These are phyloP conservation scores for Myotis planiceps DNA, from an alignment of 2,797 vertebrate species.

Conservation along the genomic window DNA sequence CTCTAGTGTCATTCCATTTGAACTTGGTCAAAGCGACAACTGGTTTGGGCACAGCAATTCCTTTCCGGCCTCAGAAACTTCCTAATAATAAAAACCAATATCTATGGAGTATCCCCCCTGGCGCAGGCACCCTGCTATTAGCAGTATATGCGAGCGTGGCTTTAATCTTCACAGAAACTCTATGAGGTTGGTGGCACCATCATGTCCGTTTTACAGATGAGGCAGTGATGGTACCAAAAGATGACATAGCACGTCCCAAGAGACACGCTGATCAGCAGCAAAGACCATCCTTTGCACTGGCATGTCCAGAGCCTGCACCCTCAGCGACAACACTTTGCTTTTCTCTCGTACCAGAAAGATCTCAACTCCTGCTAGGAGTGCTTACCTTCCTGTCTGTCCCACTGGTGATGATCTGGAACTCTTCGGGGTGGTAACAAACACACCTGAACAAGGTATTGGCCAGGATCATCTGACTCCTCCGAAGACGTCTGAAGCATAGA, in stretches of 20 bases:
- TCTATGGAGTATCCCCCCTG: background rate
- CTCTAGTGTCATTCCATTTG: background rate
- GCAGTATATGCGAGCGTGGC: background rate
- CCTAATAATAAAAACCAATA: background rate
- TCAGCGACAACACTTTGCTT: no score
- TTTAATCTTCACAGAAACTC: no score
- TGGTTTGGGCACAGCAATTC: background rate
- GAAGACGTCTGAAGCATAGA: conserved; percentile 86
- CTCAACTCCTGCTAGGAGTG: background rate
- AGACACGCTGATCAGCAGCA: background rate
- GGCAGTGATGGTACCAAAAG: background rate
- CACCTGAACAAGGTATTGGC: conserved; percentile 91
- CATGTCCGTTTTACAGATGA: background rate
- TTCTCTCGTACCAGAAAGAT: background rate
- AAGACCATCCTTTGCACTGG: no score
- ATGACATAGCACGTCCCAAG: background rate
- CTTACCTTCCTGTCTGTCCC: conserved; percentile 93
- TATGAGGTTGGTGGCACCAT: background rate
- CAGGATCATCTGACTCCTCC: conserved; percentile 91
- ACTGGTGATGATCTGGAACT: conserved; percentile 93
- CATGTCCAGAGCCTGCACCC: background rate
- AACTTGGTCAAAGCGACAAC: background rate
- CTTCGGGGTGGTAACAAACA: conserved; percentile 94
- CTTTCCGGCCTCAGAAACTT: background rate
- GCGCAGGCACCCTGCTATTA: background rate